Evolutionary conservation across 2,113 vertebrate species (phyloP).

Genomic region (Coptodon bakossiorum): DNA sequence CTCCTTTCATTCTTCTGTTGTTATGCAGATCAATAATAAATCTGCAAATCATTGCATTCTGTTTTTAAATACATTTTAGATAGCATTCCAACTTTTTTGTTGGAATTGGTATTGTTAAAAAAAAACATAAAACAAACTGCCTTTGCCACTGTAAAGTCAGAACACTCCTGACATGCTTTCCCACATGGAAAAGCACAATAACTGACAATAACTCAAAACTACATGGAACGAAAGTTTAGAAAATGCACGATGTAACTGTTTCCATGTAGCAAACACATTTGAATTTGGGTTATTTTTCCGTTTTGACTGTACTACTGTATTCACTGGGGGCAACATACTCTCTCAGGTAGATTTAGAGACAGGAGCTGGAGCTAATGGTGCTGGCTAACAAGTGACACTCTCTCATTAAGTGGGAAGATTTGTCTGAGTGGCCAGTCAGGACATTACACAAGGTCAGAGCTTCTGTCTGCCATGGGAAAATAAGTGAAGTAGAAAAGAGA

Average conservation of each 20-base stretch:
- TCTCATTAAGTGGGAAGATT: constrained; percentile 41
- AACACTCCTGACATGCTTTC: neutral
- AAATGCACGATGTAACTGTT: neutral
- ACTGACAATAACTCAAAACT: neutral
- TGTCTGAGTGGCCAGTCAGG: constrained; percentile 46
- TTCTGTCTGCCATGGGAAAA: neutral
- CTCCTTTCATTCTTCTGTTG: too few relatives aligned
- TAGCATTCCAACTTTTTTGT: neutral
- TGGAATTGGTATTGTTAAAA: neutral
- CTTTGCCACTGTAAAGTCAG: neutral
- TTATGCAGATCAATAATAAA: too few relatives aligned
- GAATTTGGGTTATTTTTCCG: neutral
- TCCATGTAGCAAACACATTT: neutral
- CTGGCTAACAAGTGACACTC: constrained; percentile 37
- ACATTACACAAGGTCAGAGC: constrained; percentile 50
- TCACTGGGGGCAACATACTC: neutral
- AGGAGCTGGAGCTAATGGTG: constrained; percentile 13
- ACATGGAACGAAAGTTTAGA: accelerated
- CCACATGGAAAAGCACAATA: neutral
- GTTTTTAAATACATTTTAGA: neutral
- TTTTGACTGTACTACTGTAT: neutral
- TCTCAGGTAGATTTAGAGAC: neutral
- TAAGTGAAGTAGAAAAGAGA: constrained; percentile 18
- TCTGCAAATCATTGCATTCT: neutral
- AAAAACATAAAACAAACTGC: neutral